phyloP scores from a whole-genome alignment of 23 tunicate species.

The Halocynthia aurantium region DNA sequence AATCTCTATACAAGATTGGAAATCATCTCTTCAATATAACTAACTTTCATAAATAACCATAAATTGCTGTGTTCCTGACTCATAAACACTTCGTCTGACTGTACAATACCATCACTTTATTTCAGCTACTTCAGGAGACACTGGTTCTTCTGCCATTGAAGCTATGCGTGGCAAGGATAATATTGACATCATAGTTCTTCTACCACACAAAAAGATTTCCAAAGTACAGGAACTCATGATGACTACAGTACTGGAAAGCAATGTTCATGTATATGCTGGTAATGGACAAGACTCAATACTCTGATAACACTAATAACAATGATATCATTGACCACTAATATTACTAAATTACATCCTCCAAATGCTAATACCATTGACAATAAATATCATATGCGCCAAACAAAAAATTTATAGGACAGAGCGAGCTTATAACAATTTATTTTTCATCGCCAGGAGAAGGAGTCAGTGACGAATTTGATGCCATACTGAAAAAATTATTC shows the following conservation, averaged over 20 bases:
- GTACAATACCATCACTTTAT: not conserved
- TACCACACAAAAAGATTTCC: slow-evolving; percentile 42
- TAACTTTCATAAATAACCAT: too few species aligned
- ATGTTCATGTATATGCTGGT: slow-evolving; percentile 78
- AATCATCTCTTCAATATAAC: too few species aligned
- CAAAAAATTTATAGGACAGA: not conserved
- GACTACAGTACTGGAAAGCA: slow-evolving; percentile 47
- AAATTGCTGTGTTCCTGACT: not conserved
- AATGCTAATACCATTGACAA: not conserved
- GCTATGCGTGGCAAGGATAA: slow-evolving; percentile 20
- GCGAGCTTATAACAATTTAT: too few species aligned
- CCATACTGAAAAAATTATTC: slow-evolving; percentile 5
- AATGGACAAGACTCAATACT: not conserved
- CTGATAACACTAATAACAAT: not conserved
- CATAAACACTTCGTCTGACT: not conserved
- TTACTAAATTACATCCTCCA: not conserved
- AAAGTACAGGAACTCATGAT: slow-evolving; percentile 67
- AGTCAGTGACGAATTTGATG: slow-evolving; percentile 42
- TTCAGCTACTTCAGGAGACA: slow-evolving; percentile 77
- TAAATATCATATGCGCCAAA: not conserved
- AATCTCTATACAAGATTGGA: too few species aligned
- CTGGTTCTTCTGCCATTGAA: slow-evolving; percentile 73
- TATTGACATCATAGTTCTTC: slow-evolving; percentile 52
- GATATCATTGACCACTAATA: not conserved
- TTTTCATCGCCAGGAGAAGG: slow-evolving; percentile 27